Percentiles rank a stretch among this genome's conserved stretches.
Conservation (phyloP, 2,797 vertebrate species). For the Pelochelys cantorii region DNA sequence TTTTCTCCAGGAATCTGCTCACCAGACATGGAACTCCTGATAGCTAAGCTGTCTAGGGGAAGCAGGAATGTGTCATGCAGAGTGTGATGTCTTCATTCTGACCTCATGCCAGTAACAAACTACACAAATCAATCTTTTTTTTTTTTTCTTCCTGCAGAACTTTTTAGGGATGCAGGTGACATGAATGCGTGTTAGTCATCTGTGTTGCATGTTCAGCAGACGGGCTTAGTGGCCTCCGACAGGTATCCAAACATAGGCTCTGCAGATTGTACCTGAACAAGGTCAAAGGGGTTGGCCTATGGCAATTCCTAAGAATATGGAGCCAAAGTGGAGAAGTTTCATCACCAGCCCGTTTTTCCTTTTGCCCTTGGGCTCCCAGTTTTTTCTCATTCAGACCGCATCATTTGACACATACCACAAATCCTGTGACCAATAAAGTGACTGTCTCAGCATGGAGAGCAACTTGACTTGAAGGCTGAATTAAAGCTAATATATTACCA, state of each 20-base stretch:
- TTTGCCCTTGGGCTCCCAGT: background rate
- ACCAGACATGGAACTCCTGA: background rate
- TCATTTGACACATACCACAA: background rate
- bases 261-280: background rate
- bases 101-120: accelerated
- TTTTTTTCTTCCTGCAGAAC: background rate
- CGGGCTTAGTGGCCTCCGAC: background rate
- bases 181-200: background rate
- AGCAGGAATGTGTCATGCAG: background rate
- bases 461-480: background rate
- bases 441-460: background rate
- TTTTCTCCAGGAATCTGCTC: background rate
- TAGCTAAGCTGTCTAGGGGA: background rate
- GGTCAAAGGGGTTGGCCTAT: background rate
- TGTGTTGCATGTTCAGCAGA: background rate
- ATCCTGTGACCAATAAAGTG: background rate
- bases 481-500: accelerated
- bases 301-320: background rate
- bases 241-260: background rate
- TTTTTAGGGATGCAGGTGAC: background rate
- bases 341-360: background rate
- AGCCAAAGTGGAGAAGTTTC: background rate
- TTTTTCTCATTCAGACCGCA: background rate
- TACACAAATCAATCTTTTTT: background rate
- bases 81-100: background rate